phyloP scores from a whole-genome alignment of 2,888 invertebrate species.

The Quadriops clusia region DNA sequence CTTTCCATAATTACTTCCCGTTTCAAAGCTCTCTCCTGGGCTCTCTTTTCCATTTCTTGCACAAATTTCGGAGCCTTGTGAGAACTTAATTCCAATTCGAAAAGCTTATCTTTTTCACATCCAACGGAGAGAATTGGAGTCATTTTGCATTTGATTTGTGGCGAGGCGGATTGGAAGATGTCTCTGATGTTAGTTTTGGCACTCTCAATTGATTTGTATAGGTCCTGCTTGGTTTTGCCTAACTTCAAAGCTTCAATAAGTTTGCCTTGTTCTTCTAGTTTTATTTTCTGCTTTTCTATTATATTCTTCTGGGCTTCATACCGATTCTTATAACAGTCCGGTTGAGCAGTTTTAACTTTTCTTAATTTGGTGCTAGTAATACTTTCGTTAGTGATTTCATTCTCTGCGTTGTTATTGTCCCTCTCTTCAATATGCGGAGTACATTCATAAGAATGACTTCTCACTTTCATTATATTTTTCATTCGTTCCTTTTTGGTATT shows the following conservation, averaged over 20 bases:
- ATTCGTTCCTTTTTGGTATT: too few relatives aligned
- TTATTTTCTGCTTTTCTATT: constrained; percentile 58
- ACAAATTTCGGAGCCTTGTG: constrained; percentile 56
- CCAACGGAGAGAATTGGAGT: constrained; percentile 36
- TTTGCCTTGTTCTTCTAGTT: constrained; percentile 58
- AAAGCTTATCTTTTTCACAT: constrained; percentile 32
- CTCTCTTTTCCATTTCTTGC: constrained; percentile 61
- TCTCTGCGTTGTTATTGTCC: constrained; percentile 1
- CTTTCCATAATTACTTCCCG: constrained; percentile 38
- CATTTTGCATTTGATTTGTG: constrained; percentile 36
- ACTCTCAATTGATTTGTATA: constrained; percentile 46
- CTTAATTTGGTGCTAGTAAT: not conserved
- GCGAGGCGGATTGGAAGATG: constrained; percentile 32
- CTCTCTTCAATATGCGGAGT: too few relatives aligned
- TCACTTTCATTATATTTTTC: too few relatives aligned
- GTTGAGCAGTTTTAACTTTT: not conserved
- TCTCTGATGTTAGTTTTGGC: constrained; percentile 44
- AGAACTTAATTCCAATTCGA: constrained; percentile 34
- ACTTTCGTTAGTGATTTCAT: constrained; percentile 6
- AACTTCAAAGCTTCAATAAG: constrained; percentile 62
- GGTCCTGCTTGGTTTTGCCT: constrained; percentile 54
- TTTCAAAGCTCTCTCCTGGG: constrained; percentile 46
- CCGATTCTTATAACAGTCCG: constrained; percentile 28
- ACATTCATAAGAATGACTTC: too few relatives aligned
- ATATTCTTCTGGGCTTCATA: constrained; percentile 60